phyloP scores from a whole-genome alignment of 2,888 invertebrate species.

The Oconnorella tubifera region DNA sequence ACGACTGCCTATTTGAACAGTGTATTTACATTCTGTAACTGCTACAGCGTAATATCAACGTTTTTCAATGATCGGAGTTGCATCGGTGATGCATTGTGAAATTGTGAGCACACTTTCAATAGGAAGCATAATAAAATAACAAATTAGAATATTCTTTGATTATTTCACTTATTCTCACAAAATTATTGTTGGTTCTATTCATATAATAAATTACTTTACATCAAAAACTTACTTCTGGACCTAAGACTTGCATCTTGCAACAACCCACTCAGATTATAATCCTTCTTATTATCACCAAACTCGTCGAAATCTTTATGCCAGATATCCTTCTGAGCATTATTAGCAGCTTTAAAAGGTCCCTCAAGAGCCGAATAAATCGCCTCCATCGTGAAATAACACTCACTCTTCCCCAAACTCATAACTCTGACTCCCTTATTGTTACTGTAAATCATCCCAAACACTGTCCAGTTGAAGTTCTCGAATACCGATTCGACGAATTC shows the following conservation, averaged over 20 bases:
- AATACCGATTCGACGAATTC: neutral
- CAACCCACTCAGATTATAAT: neutral
- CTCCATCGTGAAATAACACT: conserved; percentile 5
- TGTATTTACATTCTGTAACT: no score
- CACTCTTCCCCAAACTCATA: neutral
- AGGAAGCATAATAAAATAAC: no score
- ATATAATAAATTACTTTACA: no score
- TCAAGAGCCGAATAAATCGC: neutral
- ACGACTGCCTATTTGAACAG: no score
- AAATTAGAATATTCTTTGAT: no score
- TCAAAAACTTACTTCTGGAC: conserved; percentile 2
- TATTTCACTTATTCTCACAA: no score
- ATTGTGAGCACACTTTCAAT: no score
- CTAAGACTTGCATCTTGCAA: neutral
- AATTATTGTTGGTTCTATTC: no score
- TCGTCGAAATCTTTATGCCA: neutral
- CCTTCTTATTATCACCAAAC: neutral
- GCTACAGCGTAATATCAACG: no score
- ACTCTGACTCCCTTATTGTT: neutral
- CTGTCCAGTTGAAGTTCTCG: conserved; percentile 5
- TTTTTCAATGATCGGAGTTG: no score
- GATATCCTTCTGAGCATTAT: neutral
- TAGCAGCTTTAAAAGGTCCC: neutral
- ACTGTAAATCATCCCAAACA: neutral
- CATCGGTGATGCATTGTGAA: no score